Base-by-base conservation (phyloP, 2,113 vertebrate genomes). In the Polyodon spathula region DNA sequence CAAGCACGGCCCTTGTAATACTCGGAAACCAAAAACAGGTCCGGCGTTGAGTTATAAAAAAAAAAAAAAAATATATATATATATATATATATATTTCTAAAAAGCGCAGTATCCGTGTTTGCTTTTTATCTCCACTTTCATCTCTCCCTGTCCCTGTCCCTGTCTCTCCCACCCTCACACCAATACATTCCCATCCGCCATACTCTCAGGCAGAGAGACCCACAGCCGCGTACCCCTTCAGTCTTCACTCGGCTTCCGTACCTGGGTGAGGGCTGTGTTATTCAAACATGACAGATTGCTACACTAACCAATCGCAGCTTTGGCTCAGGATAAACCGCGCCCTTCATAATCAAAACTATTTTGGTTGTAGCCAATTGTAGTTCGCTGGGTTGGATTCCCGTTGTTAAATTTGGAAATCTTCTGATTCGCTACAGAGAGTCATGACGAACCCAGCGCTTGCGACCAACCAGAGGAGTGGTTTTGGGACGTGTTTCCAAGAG, bases 191-290 rank as follows among this genome's bases (percentile, higher is more conserved):
- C 65, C 67, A 68, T 74, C 73, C 79, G 84, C 83, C 85, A 86
- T 87, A 81, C 81, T 86, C 76, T 83, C 83, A 82, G 85, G 80
- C 74, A 82, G 83, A 82, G 83, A 81, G 82, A 84, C 76, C 78
- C 77, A 72, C 79, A 69, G 70, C 78, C 76, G 74, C 71, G 71
- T 65, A 75, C 74, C 74, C 75, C 69, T 66, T 76, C 69, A 64
- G 72, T 72, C 76, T 70, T 69, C 62, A 63, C 74, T 78, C 83
- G 85, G 82, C 82, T 82, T 67, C 86, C 84, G 85, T 88, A 86
- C 65, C 63, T 58, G 69, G 51, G 62, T 51, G 57, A 52, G 63
- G 38, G 16, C 37, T 53, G 64, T 46, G 68, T 70, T 58, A 42
- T 71, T 59, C 62, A 53, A 37, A 9, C 16, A 60, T 66, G 77